Base-by-base conservation (phyloP, 2,113 vertebrate species). In the Chinchilla lanigera region DNA sequence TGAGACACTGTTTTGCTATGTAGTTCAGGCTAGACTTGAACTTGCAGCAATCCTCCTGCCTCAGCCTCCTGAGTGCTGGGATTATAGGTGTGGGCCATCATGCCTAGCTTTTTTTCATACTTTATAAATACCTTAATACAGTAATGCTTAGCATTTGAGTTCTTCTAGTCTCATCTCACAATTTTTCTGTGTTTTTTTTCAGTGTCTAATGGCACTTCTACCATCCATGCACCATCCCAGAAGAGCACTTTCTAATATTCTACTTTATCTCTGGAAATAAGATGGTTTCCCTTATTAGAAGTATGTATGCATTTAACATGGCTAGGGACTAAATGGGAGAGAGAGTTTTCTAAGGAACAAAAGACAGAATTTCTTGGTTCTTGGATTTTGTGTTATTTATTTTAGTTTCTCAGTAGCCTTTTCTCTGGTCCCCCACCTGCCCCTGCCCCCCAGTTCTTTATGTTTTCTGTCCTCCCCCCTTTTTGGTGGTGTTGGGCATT, bases 361-460 rank as follows among this genome's bases (percentile, higher is more conserved):
- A 92, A 84, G 14, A 80, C 1, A 11, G 24, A 69, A 3, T 28
- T 65, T 96, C 91, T 89, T 81, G 89, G 47, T 85, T 88, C 54
- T 75, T 86, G 30, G 38, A 60, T 86, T 92, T 44, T 92, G 52
- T 86, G 38, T 9, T 50, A 50, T 50, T n/a, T 93, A 41, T 69
- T 91, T 89, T 75, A 26, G 11, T 22, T 95, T 96, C 38, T 92
- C 28, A 58, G 33, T 86, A 28, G 47, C 50, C 47, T 96, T 54
- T 89, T 94, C 26, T 69, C 26, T 71, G 65, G 33, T 26, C 0
- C 6, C 9, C 3, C 26, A 19, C 2, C 17, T 52, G 11, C 16
- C 33, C 16, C 28, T 4, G 56, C 16, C 69, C 10, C 22, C 0
- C 11, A 81, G 9, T 94, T 89, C 41, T 4, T 89, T 84, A 67